Conservation (phyloP, 37 sponge, comb jelly and placozoan species). For the Spongilla lacustris region DNA sequence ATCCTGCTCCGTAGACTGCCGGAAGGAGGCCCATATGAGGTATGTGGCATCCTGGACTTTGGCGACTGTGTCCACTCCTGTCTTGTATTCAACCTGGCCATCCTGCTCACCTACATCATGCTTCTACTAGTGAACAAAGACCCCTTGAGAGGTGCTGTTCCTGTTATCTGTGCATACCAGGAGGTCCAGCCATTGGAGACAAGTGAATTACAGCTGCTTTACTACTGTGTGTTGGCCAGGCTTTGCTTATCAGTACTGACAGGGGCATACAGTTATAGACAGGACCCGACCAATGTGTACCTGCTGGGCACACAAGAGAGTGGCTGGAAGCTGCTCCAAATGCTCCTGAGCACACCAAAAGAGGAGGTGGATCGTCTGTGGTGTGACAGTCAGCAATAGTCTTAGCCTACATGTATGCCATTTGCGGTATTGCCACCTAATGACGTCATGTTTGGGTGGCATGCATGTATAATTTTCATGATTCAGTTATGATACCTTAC, state of each 20-base stretch:
- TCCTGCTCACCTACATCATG: conserved; percentile 19
- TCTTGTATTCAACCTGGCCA: conserved; percentile 44
- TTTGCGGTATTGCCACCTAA: too few relatives aligned
- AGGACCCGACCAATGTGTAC: not conserved
- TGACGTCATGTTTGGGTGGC: too few relatives aligned
- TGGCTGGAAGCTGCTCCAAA: not conserved
- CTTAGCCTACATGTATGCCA: too few relatives aligned
- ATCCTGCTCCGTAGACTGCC: not conserved
- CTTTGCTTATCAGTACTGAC: conserved; percentile 7
- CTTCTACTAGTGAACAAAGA: not conserved
- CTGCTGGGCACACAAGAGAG: not conserved
- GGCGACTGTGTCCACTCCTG: conserved; percentile 15
- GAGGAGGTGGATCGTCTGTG: conserved; percentile 20
- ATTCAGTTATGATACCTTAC: too few relatives aligned
- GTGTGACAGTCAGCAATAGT: not conserved
- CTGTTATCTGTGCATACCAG: conserved; percentile 28
- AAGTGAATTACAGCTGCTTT: conserved; percentile 20
- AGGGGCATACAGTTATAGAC: not conserved
- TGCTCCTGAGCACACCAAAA: conserved; percentile 7
- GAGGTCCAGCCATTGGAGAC: conserved; percentile 18
- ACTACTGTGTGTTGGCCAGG: conserved; percentile 26
- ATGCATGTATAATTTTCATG: too few relatives aligned
- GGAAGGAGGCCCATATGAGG: not conserved
- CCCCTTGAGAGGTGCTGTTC: conserved; percentile 2
- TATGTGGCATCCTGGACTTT: conserved; percentile 42